phyloP scores from a whole-genome alignment of 2,113 vertebrate genomes.

The Oncorhynchus keta region DNA sequence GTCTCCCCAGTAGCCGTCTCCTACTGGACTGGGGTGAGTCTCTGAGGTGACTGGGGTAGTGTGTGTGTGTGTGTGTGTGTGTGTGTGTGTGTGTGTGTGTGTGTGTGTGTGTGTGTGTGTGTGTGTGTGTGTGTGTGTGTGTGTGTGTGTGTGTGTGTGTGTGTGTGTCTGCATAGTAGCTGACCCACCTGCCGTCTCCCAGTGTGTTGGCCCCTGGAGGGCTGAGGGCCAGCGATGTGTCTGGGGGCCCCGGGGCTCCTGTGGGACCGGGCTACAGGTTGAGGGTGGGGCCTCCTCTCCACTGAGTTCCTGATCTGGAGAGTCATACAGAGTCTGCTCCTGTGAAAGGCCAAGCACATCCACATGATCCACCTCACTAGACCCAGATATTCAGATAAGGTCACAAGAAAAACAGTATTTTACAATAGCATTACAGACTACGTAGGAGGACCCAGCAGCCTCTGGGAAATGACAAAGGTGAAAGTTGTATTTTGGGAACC shows the following conservation, averaged over 20 bases:
- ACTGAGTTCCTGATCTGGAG: not conserved
- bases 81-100: slow-evolving; percentile 4
- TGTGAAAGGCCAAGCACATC: slow-evolving; percentile 23
- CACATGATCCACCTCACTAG: no score
- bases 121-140: no score
- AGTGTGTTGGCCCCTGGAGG: slow-evolving; percentile 23
- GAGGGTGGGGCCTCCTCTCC: slow-evolving; percentile 12
- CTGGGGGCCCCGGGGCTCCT: slow-evolving; percentile 9
- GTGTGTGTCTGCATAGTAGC: not conserved
- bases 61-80: no score
- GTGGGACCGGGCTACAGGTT: slow-evolving; percentile 12
- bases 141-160: slow-evolving; percentile 27
- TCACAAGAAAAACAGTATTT: no score
- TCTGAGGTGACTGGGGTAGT: slow-evolving; percentile 32
- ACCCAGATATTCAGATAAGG: no score
- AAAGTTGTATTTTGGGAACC: not conserved
- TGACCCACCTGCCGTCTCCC: slow-evolving; percentile 57
- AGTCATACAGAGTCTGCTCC: slow-evolving; percentile 30
- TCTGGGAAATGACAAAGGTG: not conserved
- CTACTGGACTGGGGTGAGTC: slow-evolving; percentile 30
- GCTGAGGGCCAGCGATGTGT: slow-evolving; percentile 24
- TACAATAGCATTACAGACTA: slow-evolving; percentile 26
- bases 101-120: no score
- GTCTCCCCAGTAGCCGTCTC: slow-evolving; percentile 28
- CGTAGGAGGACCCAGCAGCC: slow-evolving; percentile 60